Evolutionary conservation across 2,113 vertebrate species (phyloP).

Genomic region (Hiodon alosoides): DNA sequence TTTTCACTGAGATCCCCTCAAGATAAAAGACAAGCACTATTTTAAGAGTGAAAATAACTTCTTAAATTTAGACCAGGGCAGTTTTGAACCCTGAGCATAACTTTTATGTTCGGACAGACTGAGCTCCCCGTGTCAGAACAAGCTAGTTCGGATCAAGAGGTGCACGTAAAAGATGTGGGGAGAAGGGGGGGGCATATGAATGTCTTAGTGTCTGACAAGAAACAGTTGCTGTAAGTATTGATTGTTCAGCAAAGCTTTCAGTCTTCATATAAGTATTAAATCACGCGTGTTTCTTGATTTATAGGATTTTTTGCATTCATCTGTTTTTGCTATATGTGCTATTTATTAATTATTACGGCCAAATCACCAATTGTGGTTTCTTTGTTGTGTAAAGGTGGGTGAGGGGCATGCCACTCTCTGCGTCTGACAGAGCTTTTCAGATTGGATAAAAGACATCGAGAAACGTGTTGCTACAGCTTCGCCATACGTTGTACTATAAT

Average conservation of each 20-base stretch:
- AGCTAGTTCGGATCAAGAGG: background rate
- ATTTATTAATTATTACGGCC: background rate
- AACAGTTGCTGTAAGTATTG: conserved; percentile 27
- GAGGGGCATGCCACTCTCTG: no score
- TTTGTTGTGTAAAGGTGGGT: background rate
- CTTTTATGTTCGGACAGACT: background rate
- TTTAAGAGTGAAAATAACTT: background rate
- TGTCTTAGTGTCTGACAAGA: background rate
- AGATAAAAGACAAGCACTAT: background rate
- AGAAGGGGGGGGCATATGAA: background rate
- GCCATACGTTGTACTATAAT: background rate
- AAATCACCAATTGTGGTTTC: background rate
- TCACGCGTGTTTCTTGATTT: conserved; percentile 34
- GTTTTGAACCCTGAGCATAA: background rate
- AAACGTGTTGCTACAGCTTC: background rate
- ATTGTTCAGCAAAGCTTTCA: conserved; percentile 41
- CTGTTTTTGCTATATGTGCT: background rate
- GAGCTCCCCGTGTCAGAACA: background rate
- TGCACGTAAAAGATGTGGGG: background rate
- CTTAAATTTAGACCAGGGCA: background rate
- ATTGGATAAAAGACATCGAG: background rate
- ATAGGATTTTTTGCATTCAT: background rate
- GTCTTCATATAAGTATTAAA: conserved; percentile 25
- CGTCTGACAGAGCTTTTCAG: background rate
- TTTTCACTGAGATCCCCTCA: background rate